phyloP scores from a whole-genome alignment of 2,113 vertebrate genomes.

The Mustelus asterias region DNA sequence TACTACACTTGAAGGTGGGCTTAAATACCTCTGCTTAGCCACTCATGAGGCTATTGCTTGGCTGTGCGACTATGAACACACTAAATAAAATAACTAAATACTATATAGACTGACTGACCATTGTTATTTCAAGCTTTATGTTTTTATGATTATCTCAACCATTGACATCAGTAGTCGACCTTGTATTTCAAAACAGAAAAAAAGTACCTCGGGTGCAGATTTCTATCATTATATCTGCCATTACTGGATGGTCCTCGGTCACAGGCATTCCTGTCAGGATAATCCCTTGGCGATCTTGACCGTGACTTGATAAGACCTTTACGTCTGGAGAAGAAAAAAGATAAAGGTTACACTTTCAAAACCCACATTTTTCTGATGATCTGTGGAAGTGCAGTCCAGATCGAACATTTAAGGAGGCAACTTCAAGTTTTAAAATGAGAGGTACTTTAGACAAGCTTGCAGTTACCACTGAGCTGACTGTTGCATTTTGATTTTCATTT shows the following conservation, averaged over 20 bases:
- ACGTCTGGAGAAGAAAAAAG: conserved; percentile 45
- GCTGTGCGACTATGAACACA: no score
- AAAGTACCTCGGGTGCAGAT: conserved; percentile 54
- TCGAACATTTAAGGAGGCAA: neutral
- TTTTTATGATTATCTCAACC: neutral
- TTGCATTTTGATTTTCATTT: neutral
- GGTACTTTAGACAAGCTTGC: neutral
- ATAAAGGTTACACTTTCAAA: conserved; percentile 37
- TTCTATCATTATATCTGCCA: conserved; percentile 53
- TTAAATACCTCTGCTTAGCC: no score
- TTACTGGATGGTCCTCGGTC: conserved; percentile 58
- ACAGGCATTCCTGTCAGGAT: conserved; percentile 55
- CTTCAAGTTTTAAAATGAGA: no score
- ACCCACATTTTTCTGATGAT: neutral
- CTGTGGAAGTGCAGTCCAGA: neutral
- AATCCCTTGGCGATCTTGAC: conserved; percentile 54
- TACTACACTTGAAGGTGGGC: no score
- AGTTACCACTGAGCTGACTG: neutral
- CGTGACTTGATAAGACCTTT: conserved; percentile 45
- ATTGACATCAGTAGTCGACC: neutral
- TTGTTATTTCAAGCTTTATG: neutral
- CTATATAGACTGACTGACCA: neutral
- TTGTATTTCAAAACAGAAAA: neutral
- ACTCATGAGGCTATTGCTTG: no score
- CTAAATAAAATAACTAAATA: no score